Evolutionary conservation across 2,888 invertebrate genomes (phyloP), one percentile per base, ranked within the genome.

Genomic region (Spilosoma lubricipeda): DNA sequence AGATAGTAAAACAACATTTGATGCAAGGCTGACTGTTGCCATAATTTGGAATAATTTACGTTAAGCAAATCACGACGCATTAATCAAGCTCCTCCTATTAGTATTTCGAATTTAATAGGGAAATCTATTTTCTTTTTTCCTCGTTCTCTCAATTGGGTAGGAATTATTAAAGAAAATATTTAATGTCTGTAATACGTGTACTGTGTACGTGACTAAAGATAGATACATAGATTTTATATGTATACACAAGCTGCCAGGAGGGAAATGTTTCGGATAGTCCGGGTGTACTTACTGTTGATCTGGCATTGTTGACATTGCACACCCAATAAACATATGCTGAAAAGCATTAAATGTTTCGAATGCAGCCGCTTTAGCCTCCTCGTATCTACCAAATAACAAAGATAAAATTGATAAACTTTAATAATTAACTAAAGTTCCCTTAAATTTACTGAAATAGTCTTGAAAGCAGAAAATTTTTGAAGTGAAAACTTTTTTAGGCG

Each of bases 251-350:
- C n/a, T n/a, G n/a, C n/a, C n/a, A n/a, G n/a, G n/a, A n/a, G n/a
- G n/a, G n/a, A n/a, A n/a, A n/a, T n/a, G n/a, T n/a, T n/a, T n/a
- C 8, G 30, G 30, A 30, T 63, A 63, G 30, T 18, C 5, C 18
- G 18, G 27, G 27, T 20, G 52, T 70, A 88, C 89, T 85, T 86
- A 92, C 92, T 88, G 86, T 85, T 87, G 82, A 69, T 87, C 84
- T 4, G 89, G 86, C 89, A 92, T 92, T 56, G 84, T 71, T 27
- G 89, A 79, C 0, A 8, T 0, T 8, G 82, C 5, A 77, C 92
- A 93, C 9, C 78, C 36, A 2, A 30, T 0, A 77, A 87, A 90
- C 82, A 90, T 80, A 0, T 4, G 15, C 18, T 33, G 77, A 78
- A 90, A 86, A 56, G 72, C 42, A 75, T 67, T 42, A 63, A 70